Conservation (phyloP, 92 coral and sea anemone species). For the Siderastrea radians region DNA sequence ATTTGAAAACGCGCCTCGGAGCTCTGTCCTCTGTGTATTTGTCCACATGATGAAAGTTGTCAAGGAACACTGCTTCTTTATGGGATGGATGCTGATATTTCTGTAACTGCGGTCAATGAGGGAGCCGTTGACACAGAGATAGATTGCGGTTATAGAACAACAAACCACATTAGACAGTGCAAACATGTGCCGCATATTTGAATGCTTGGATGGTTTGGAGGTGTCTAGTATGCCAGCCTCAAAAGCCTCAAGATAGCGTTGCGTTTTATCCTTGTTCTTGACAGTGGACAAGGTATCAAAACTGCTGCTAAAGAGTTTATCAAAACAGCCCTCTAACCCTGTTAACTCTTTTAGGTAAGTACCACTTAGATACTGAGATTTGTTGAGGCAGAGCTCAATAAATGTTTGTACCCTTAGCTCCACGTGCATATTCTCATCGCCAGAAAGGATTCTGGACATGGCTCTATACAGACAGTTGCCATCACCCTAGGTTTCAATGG, state of each 20-base stretch:
- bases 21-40: neutral
- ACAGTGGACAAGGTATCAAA: constrained; percentile 63
- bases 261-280: constrained; percentile 26
- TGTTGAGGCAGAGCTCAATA: constrained; percentile 77
- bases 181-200: too few relatives aligned
- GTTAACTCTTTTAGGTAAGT: constrained; percentile 63
- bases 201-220: constrained; percentile 64
- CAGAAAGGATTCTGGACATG: constrained; percentile 72
- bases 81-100: constrained; percentile 21
- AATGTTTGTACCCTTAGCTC: constrained; percentile 72
- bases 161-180: constrained; percentile 66
- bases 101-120: constrained; percentile 27
- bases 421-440: constrained; percentile 65
- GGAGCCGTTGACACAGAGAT: constrained; percentile 28
- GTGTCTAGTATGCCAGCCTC: constrained; percentile 57
- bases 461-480: constrained; percentile 77
- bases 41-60: constrained; percentile 13
- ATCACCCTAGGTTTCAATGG: constrained; percentile 72
- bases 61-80: neutral
- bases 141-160: constrained; percentile 33
- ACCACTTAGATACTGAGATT: constrained; percentile 53
- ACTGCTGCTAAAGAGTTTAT: constrained; percentile 63
- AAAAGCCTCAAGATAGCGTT: constrained; percentile 50
- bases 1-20: constrained; percentile 7
- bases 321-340: constrained; percentile 55